A percentile compares a stretch with the other conserved stretches of the same genome.
Conservation (phyloP, 2,888 invertebrate species). For the Diarsia rubi region DNA sequence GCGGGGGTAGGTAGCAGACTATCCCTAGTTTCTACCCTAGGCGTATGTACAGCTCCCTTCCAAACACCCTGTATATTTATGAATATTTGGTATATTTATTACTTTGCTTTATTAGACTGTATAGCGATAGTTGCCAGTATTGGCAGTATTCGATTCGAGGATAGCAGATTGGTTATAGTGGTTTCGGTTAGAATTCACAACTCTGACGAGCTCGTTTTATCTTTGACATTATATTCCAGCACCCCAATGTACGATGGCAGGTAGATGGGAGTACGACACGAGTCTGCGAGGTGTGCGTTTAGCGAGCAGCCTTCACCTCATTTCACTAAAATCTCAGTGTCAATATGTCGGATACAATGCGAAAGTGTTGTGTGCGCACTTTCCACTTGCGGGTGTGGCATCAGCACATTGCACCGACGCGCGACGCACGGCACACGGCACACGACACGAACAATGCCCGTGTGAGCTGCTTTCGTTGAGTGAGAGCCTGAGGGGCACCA, state of each 20-base stretch:
- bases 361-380: slow-evolving; percentile 54
- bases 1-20: no score
- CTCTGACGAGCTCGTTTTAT: background rate
- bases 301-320: slow-evolving; percentile 37
- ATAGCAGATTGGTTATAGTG: background rate
- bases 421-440: slow-evolving; percentile 24
- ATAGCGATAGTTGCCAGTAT: no score
- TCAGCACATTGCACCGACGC: slow-evolving; percentile 33
- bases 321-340: slow-evolving; percentile 43
- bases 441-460: slow-evolving; percentile 65
- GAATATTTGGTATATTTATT: no score
- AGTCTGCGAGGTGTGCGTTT: background rate
- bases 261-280: background rate
- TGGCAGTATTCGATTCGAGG: no score
- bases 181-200: background rate
- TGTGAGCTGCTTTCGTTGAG: slow-evolving; percentile 73
- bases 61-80: no score
- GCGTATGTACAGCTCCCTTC: no score
- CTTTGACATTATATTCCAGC: background rate
- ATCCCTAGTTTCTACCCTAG: no score
- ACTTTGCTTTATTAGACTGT: no score
- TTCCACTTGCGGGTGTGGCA: slow-evolving; percentile 55
- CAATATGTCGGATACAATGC: slow-evolving; percentile 48
- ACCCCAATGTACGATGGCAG: background rate
- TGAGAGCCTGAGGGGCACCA: slow-evolving; percentile 62